Evolutionary conservation across 2,888 invertebrate genomes (phyloP), one percentile per base, ranked within the genome.

Genomic region (Apotomis capreana): DNA sequence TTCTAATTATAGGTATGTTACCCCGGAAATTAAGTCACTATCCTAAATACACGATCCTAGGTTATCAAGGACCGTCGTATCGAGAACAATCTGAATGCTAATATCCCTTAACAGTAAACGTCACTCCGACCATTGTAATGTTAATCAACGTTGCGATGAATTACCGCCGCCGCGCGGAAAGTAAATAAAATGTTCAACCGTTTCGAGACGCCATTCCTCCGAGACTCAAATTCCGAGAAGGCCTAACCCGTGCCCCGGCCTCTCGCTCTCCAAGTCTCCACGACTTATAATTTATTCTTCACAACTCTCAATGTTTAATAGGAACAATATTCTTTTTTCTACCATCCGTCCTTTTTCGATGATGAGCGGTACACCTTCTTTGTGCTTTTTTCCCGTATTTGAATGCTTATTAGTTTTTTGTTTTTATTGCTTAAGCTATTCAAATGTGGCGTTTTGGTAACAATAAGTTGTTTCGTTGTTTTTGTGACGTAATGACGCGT

Each of bases 271-370:
- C 26, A 26, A 26, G 26, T 26, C 26, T 26, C 57, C 44, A 40
- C 46, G 67, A 63, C 52, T 78, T 78, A 83, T 88, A 88, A 89
- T 88, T 89, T 88, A 89, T 89, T 87, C 86, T 75, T 76, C 79
- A 83, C 85, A 83, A 85, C 84, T 87, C 85, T 86, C 85, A 87
- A 88, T 86, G 84, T 82, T 85, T 86, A 87, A 87, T 87, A 86
- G 79, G 82, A 81, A 83, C 84, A 84, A 85, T 83, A 79, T 78
- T 62, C 63, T 76, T 80, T 74, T 76, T 83, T 81, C 79, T 76
- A 76, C 78, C 77, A 78, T 78, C 78, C 73, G 80, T 80, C 76
- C 74, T 78, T 71, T 76, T 69, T 76, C 71, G 74, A 68, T 70
- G 73, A 67, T 49, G 57, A 68, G 70, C 77, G 76, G 76, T 79